Percentiles rank a stretch among this genome's conserved stretches.
Evolutionary conservation across 1,140 invertebrate species (phyloP).

Genomic region (Dreissena polymorpha): DNA sequence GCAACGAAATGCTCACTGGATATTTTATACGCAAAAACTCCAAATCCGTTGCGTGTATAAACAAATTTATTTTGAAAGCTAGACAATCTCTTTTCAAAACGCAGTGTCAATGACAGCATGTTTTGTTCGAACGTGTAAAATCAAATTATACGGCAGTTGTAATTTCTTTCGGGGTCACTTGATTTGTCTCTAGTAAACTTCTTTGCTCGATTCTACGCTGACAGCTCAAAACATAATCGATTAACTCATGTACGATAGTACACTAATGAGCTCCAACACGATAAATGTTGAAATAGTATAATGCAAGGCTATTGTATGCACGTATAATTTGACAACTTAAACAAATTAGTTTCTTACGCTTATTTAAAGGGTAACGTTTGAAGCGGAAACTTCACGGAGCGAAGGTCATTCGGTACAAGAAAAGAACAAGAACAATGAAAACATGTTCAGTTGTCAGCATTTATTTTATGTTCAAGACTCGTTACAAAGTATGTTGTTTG

Average conservation of each 20-base stretch:
- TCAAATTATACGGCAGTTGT: neutral
- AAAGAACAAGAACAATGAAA: neutral
- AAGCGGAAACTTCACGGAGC: constrained; percentile 27
- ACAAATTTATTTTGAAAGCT: no score
- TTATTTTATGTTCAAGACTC: no score
- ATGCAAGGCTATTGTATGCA: constrained; percentile 30
- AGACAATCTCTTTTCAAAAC: neutral
- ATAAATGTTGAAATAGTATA: constrained; percentile 21
- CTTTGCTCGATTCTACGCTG: constrained; percentile 8
- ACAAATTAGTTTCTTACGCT: constrained; percentile 45
- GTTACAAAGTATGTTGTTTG: no score
- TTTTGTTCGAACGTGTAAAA: neutral
- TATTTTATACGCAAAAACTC: no score
- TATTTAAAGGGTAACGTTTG: constrained; percentile 38
- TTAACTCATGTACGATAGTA: constrained; percentile 24
- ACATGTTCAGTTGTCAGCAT: no score
- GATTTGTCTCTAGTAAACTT: constrained; percentile 19
- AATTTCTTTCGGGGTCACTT: constrained; percentile 1
- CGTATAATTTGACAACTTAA: constrained; percentile 44
- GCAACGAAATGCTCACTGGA: no score
- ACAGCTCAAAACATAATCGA: constrained; percentile 23
- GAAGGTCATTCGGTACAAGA: constrained; percentile 34
- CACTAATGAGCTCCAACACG: constrained; percentile 33
- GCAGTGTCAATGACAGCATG: neutral
- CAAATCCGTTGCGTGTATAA: no score